These are phyloP conservation scores for Crossaster papposus DNA, from an alignment of 53 echinoderm and acorn worm genomes.

Conservation along the genomic window DNA sequence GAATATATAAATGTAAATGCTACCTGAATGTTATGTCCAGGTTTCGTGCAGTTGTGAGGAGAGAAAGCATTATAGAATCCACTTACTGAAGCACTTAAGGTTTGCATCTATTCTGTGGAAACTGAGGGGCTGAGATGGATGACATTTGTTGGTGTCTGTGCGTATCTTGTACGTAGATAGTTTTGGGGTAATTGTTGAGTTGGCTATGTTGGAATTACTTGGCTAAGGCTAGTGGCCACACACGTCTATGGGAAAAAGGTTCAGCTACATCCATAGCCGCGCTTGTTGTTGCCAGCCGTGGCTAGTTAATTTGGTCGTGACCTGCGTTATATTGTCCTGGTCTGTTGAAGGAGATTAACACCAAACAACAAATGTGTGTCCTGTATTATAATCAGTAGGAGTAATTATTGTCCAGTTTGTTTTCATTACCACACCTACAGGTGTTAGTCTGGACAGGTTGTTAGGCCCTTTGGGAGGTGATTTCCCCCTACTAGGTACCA, in stretches of 20 bases:
- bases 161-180: neutral
- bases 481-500: neutral
- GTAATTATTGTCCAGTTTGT: constrained; percentile 22
- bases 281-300: no score
- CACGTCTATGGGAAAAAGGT: no score
- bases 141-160: neutral
- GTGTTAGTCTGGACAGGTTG: neutral
- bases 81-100: neutral
- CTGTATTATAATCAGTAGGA: constrained; percentile 16
- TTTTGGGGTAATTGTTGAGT: neutral
- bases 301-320: no score
- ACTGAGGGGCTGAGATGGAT: constrained; percentile 1
- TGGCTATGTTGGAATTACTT: no score
- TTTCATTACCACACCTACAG: constrained; percentile 42
- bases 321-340: neutral
- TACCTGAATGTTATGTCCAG: neutral
- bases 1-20: neutral
- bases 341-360: neutral
- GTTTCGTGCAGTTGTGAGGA: constrained; percentile 36
- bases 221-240: no score
- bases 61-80: constrained; percentile 4
- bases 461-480: neutral
- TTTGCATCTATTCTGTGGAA: neutral
- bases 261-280: no score
- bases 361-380: neutral